These are phyloP conservation scores for Apaloderma vittatum DNA, from an alignment of 2,113 vertebrate genomes.

Conservation along the genomic window DNA sequence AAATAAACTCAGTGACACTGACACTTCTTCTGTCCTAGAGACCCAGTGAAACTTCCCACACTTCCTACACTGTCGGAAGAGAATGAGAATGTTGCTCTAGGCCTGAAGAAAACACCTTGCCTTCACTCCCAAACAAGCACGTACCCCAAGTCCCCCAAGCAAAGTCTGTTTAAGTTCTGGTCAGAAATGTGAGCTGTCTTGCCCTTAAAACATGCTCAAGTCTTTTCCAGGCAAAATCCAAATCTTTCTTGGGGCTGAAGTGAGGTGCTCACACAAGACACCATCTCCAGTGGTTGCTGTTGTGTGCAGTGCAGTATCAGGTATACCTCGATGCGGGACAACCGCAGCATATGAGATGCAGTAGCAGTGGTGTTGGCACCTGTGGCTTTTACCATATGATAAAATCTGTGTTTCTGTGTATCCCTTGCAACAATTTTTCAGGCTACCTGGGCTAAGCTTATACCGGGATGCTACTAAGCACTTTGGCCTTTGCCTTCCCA, in stretches of 20 bases:
- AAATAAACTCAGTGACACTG: neutral
- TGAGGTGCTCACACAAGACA: neutral
- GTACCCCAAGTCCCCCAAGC: neutral
- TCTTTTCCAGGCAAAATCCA: neutral
- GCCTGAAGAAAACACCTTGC: neutral
- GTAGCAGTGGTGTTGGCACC: neutral
- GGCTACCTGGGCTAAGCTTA: neutral
- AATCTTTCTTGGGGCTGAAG: neutral
- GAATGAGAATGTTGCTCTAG: neutral
- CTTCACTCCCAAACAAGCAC: neutral
- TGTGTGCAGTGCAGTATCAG: neutral
- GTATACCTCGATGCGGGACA: neutral
- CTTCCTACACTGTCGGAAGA: neutral
- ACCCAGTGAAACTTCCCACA: neutral
- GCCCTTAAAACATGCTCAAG: neutral
- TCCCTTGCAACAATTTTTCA: neutral
- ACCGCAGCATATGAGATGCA: neutral
- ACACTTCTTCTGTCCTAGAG: neutral
- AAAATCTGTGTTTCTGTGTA: neutral
- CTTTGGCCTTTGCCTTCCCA: neutral
- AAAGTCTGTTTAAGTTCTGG: neutral
- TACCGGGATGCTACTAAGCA: rapidly evolving
- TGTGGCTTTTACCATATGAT: neutral
- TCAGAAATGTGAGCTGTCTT: neutral
- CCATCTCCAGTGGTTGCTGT: neutral